Conservation (phyloP, 2,113 vertebrate species). For the Mormyrus lacerda region DNA sequence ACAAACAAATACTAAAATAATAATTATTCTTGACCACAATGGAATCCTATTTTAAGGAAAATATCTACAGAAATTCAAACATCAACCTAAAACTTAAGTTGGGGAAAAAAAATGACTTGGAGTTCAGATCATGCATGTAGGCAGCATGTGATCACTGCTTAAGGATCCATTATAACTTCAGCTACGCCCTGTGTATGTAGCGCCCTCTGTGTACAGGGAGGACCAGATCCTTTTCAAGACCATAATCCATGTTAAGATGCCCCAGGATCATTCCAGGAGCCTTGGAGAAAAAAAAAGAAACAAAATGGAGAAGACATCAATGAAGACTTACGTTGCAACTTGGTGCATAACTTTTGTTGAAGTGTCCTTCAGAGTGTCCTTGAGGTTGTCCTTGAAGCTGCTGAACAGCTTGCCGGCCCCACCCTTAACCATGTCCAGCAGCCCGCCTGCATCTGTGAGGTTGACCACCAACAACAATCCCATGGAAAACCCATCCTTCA, state of each 20-base stretch:
- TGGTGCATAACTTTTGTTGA: conserved; percentile 97
- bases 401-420: conserved; percentile 96
- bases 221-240: neutral
- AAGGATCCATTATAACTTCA: neutral
- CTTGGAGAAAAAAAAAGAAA: neutral
- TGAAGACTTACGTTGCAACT: conserved; percentile 79
- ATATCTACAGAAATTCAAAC: neutral
- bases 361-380: conserved; percentile 95
- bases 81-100: neutral
- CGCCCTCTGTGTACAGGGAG: neutral
- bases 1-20: neutral
- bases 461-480: neutral
- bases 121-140: neutral
- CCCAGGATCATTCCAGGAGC: neutral
- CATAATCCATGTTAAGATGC: neutral
- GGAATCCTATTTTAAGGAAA: neutral
- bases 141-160: neutral
- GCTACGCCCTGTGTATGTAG: neutral
- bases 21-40: neutral
- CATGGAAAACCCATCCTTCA: neutral
- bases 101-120: neutral
- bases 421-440: conserved; percentile 96
- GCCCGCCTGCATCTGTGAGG: conserved; percentile 68
- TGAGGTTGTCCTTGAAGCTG: conserved; percentile 96
- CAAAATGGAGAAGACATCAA: neutral